Evolutionary conservation across 2,113 vertebrate genomes (phyloP).

Genomic region (Brachyhypopomus gauderio): DNA sequence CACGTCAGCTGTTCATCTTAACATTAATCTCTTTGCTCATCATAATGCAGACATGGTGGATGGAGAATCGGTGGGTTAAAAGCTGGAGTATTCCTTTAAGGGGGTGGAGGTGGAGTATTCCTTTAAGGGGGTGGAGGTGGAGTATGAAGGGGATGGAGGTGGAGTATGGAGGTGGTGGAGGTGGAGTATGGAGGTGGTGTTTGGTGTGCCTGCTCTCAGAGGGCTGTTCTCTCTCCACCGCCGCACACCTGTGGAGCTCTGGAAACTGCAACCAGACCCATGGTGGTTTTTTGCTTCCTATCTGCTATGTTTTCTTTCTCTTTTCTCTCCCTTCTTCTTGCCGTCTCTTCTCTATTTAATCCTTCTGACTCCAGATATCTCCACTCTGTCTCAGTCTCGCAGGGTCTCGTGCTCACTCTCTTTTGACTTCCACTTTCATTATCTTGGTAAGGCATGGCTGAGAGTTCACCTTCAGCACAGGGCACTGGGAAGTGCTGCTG

Average conservation of each 20-base stretch:
- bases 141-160: not conserved
- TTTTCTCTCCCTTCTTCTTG: not conserved
- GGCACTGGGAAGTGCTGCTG: conserved; percentile 33
- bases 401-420: not conserved
- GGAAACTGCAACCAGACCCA: conserved; percentile 23
- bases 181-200: no score
- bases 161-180: no score
- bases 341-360: not conserved
- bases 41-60: no score
- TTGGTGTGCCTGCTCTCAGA: conserved; percentile 31
- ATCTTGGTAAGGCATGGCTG: not conserved
- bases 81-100: not conserved
- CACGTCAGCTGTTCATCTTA: no score
- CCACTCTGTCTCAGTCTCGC: not conserved
- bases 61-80: no score
- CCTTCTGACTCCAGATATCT: not conserved
- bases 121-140: not conserved
- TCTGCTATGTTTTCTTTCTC: not conserved
- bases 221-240: conserved; percentile 44
- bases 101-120: not conserved
- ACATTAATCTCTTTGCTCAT: no score
- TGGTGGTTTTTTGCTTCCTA: not conserved
- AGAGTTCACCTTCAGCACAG: conserved; percentile 1
- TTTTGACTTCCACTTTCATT: not conserved
- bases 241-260: not conserved